Evolutionary conservation across 2,797 vertebrate genomes (phyloP), one percentile per base, ranked within the genome.

Genomic region (Pagetopsis macropterus): DNA sequence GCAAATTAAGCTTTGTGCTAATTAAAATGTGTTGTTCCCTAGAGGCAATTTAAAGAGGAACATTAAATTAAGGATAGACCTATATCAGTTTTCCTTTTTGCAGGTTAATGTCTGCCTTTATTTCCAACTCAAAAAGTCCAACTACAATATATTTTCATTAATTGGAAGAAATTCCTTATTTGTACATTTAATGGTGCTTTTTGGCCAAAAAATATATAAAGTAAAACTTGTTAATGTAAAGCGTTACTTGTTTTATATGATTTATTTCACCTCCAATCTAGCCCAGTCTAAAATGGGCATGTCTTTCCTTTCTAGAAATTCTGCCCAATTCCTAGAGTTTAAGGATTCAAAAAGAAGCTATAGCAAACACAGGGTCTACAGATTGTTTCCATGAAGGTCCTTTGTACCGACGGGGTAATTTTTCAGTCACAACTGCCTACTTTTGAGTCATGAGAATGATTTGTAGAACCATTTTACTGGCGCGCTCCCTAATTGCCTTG

Each of bases 1-100:
- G 11, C 51, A 31, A 13, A 60, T 7, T 48, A 1, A 61, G 50
- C 17, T 6, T 61, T 64, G n/a, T 57, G 50, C 4, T 46, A 6
- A 64, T 27, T 65, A 1, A 12, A n/a, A 19, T 45, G 23, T 52
- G 9, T 40, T 23, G 5, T n/a, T 27, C 15, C 6, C 7, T 6
- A 48, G 21, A 65, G n/a, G 12, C 9, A 3, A 45, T 64, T 54
- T 5, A 57, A 7, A 52, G 5, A 50, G 17, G 21, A 56, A 19
- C 59, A 52, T 7, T 63, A 3, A 1, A 4, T 27, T 0, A 65
- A 23, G 21, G 4, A 44, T 5, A 9, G 33, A 37, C 33, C 33
- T 37, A 37, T 37, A 57, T 62, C 44, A 64, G 55, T 14, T 23
- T 64, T 54, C 12, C 7, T n/a, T 11, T 57, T 75, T 71, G 52